Conservation (phyloP, 2,113 vertebrate genomes). For the Alethe castanea region DNA sequence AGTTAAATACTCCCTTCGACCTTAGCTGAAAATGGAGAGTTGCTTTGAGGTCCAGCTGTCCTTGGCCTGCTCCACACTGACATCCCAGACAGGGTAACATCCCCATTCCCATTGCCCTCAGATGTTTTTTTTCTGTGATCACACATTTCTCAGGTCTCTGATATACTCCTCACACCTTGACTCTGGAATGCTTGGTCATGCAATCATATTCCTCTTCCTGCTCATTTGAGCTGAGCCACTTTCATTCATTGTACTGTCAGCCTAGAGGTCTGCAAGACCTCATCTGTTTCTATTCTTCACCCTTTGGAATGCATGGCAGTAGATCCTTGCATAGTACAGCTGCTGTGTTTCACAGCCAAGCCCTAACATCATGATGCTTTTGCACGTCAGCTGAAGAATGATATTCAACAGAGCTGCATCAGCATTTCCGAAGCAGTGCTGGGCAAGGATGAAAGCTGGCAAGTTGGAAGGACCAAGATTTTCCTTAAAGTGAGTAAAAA, state of each 20-base stretch:
- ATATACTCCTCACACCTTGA: background rate
- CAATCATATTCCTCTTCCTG: background rate
- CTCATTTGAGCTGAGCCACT: background rate
- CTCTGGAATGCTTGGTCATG: background rate
- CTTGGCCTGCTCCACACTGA: background rate
- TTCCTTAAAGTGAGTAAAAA: conserved; percentile 89
- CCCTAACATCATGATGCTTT: conserved; percentile 19
- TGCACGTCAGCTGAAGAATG: conserved; percentile 69
- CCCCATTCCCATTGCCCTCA: background rate
- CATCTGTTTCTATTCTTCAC: background rate
- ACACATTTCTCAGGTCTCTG: background rate
- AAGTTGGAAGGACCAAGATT: conserved; percentile 90
- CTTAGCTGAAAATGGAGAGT: background rate
- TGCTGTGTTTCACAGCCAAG: background rate
- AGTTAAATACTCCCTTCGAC: background rate
- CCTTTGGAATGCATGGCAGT: background rate
- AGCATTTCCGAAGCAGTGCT: conserved; percentile 78
- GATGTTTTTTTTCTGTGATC: background rate
- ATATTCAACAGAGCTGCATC: conserved; percentile 72
- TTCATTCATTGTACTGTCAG: background rate
- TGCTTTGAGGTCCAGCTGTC: background rate
- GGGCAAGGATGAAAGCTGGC: conserved; percentile 83
- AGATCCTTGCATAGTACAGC: background rate
- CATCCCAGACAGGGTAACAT: background rate
- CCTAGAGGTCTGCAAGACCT: background rate